phyloP scores from a whole-genome alignment of 2,113 vertebrate genomes.

The Eretmochelys imbricata region DNA sequence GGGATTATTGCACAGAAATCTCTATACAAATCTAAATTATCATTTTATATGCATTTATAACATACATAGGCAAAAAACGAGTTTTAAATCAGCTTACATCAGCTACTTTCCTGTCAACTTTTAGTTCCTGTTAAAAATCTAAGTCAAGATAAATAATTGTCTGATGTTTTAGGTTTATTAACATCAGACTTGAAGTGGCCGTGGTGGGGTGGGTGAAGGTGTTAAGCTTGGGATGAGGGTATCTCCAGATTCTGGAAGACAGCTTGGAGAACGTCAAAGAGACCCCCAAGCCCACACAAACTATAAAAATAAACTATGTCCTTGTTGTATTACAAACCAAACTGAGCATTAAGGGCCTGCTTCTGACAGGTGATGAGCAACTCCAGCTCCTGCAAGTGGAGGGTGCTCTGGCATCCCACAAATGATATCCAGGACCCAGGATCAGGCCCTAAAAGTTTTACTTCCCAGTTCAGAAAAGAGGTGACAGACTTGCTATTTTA shows the following conservation, averaged over 20 bases:
- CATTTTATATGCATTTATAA: background rate
- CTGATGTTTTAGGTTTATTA: constrained; percentile 39
- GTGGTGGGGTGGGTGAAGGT: background rate
- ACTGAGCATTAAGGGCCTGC: background rate
- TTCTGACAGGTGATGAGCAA: background rate
- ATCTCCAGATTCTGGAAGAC: constrained; percentile 2
- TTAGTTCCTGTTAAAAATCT: background rate
- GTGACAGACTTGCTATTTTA: background rate
- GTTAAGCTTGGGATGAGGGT: background rate
- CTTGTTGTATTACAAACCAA: background rate
- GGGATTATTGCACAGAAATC: background rate
- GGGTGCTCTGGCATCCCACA: background rate
- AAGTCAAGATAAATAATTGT: constrained; percentile 21
- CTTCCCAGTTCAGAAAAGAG: background rate
- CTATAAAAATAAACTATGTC: background rate
- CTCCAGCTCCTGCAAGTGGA: background rate
- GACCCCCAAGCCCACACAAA: background rate
- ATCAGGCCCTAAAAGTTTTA: background rate
- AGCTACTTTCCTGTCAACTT: background rate
- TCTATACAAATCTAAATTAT: background rate
- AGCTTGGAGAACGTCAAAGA: constrained; percentile 1
- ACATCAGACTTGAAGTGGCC: constrained; percentile 2
- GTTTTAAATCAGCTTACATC: background rate
- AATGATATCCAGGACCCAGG: background rate
- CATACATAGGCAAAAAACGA: background rate